Evolutionary conservation across 2,113 vertebrate species (phyloP), one percentile per base, ranked within the genome.

Genomic region (Ageneiosus marmoratus): DNA sequence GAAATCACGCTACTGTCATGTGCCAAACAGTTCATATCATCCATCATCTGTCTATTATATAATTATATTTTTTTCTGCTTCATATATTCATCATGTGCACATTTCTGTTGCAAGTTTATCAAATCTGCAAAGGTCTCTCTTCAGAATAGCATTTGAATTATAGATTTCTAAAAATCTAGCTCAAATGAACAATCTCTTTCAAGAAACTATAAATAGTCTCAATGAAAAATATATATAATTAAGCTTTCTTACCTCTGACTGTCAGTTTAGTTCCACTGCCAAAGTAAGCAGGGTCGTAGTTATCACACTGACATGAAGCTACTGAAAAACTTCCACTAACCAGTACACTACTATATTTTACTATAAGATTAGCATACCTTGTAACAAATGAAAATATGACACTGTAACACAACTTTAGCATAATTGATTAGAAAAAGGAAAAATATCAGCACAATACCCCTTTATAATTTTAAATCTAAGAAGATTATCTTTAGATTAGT

Each of bases 241-340:
- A 44, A 85, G 85, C 79, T 83, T 88, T 87, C 91, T 86, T 88
- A 74, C 32, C 96, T 93, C 0, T 91, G 93, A 83, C 87, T 83
- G 81, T 83, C 55, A 97, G 91, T 86, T 91, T 94, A 83, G 94
- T 97, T 46, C 95, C 95, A 8, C 3, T 20, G 29, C 95, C 95
- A 2, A 97, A 97, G 87, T 58, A 80, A 3, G 91, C 87, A 32
- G 55, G 91, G 0, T 92, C 50, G 4, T 88, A 89, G 83, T 89
- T 89, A 55, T 90, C 95, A 96, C 96, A 92, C 63, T 89, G 86
- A 81, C 41, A 81, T 51, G 80, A 18, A 79, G 87, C 86, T 85
- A 60, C 60, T 90, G 87, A 24, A 94, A 95, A 95, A 90, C 84
- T 0, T 67, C 46, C 32, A 69, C 11, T 27, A 4, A 51, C 9